These are phyloP conservation scores for Gambusia yucatana DNA, from an alignment of 2,797 vertebrate species.

Conservation along the genomic window DNA sequence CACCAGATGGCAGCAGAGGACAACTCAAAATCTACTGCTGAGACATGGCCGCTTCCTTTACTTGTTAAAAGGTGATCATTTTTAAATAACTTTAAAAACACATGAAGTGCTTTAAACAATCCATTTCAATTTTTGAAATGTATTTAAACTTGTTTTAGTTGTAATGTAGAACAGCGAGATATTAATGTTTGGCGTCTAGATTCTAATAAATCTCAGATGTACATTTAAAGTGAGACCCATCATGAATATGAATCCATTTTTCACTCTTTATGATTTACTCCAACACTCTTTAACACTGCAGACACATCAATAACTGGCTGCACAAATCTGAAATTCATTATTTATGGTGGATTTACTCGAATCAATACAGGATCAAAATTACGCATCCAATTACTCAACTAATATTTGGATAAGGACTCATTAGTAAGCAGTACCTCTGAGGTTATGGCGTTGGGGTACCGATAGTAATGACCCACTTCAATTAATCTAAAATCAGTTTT, in stretches of 20 bases:
- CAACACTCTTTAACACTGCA: neutral
- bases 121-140: neutral
- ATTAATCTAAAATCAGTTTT: neutral
- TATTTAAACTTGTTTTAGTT: neutral
- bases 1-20: slow-evolving; percentile 79
- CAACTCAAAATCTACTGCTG: neutral
- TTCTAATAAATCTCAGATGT: neutral
- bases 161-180: neutral
- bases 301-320: neutral
- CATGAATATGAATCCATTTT: neutral
- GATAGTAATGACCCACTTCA: neutral
- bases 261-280: neutral
- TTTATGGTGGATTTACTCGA: neutral
- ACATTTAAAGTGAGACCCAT: neutral
- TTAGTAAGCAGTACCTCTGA: neutral
- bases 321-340: neutral
- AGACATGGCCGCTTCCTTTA: neutral
- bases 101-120: neutral
- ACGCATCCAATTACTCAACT: neutral
- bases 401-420: neutral
- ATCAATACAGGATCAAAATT: neutral
- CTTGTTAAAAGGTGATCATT: neutral
- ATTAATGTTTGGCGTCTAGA: neutral
- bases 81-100: neutral
- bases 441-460: neutral